phyloP scores from a whole-genome alignment of 2,888 invertebrate species.

The Caprella mutica region DNA sequence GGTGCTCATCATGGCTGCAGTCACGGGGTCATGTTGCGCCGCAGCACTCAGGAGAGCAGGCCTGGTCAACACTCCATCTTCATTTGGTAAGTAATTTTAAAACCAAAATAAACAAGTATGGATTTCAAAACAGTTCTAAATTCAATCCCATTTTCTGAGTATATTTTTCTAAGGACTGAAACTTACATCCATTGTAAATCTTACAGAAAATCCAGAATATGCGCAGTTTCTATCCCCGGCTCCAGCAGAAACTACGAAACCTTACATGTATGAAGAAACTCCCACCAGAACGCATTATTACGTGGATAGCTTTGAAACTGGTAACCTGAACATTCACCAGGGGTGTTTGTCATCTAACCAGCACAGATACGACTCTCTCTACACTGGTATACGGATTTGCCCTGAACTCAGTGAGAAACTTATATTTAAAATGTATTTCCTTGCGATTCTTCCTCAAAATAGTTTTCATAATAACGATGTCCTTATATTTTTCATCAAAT shows the following conservation, averaged over 20 bases:
- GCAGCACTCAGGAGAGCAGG: conserved; percentile 52
- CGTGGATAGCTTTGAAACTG: too few species aligned
- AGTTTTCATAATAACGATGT: too few species aligned
- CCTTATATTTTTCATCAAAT: too few species aligned
- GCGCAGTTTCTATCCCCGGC: conserved; percentile 18
- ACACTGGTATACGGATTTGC: conserved; percentile 2
- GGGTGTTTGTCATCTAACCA: neutral
- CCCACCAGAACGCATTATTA: neutral
- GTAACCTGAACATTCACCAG: neutral
- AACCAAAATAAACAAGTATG: neutral
- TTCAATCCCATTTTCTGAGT: too few species aligned
- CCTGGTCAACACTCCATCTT: conserved; percentile 65
- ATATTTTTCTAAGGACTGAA: too few species aligned
- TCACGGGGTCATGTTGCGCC: conserved; percentile 54
- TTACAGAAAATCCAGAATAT: conserved; percentile 15
- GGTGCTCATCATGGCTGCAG: conserved; percentile 55
- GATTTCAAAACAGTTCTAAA: neutral
- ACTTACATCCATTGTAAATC: too few species aligned
- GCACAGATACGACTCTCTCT: conserved; percentile 8
- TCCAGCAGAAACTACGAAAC: neutral
- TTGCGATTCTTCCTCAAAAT: too few species aligned
- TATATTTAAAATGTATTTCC: too few species aligned
- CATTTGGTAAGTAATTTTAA: conserved; percentile 49
- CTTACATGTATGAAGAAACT: neutral
- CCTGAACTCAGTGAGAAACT: neutral